A percentile compares a stretch with the other conserved stretches of the same genome.
Evolutionary conservation across 2,888 invertebrate species (phyloP).

Genomic region (Epicampocera succincta): DNA sequence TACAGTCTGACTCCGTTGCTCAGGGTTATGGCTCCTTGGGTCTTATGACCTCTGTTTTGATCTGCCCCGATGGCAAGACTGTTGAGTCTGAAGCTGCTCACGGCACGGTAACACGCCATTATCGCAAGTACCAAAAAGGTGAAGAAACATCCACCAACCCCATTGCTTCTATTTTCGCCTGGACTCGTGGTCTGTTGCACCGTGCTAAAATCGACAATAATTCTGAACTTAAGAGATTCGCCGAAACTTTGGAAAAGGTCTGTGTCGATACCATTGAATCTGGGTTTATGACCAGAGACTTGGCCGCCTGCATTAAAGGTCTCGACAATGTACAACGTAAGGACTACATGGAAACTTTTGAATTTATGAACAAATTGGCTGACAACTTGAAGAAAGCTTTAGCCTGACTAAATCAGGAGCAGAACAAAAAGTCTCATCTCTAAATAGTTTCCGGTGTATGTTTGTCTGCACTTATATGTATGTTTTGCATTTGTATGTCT

Average conservation of each 20-base stretch:
- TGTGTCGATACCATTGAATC: conserved; percentile 97
- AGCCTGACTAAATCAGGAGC: conserved; percentile 72
- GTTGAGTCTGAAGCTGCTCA: conserved; percentile 99
- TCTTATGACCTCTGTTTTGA: conserved; percentile 98
- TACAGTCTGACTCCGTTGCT: conserved; percentile 98
- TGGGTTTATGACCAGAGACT: conserved; percentile 98
- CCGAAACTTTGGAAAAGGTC: conserved; percentile 92
- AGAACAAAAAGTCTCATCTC: conserved; percentile 57
- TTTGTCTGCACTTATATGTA: conserved; percentile 11
- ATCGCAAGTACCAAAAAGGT: conserved; percentile 93
- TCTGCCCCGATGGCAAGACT: conserved; percentile 99
- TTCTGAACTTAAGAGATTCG: conserved; percentile 87
- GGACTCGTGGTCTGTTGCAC: conserved; percentile 96
- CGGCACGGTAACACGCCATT: conserved; percentile 97
- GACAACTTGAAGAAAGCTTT: conserved; percentile 87
- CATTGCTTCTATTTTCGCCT: conserved; percentile 99
- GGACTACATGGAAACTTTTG: conserved; percentile 98
- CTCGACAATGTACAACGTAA: conserved; percentile 86
- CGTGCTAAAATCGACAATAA: conserved; percentile 97
- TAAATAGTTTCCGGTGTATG: conserved; percentile 52
- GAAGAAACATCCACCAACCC: conserved; percentile 99
- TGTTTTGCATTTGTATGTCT: conserved; percentile 52
- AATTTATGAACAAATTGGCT: conserved; percentile 96
- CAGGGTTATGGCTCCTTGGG: conserved; percentile 98
- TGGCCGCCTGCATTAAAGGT: conserved; percentile 98